Evolutionary conservation across 2,113 vertebrate species (phyloP), one percentile per base, ranked within the genome.

Genomic region (Toxotes chatareus): DNA sequence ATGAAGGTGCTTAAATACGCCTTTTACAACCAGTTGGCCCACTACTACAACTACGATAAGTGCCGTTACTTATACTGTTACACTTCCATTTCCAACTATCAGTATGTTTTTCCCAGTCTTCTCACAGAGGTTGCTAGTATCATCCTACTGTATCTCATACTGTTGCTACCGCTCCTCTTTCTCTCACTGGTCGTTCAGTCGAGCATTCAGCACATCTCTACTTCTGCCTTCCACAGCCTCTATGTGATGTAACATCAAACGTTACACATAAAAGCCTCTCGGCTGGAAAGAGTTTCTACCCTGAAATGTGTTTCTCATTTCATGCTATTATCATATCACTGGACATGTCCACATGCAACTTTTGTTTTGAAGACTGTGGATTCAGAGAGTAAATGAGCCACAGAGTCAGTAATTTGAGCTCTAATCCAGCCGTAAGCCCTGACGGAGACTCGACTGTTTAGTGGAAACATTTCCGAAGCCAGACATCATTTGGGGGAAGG

Each of bases 301-400:
- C 69, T 71, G 36, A 93, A 94, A 94, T 92, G 88, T 95, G 94
- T 86, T 95, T 94, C 91, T 85, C 80, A 92, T 94, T 94, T 93
- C 82, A 91, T 85, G 89, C 82, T 85, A 91, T 93, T 93, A 86
- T 91, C 91, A 92, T 91, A 91, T 93, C 92, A 90, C 89, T 92
- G 90, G 89, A 89, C 80, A 87, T 91, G 89, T 89, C 92, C 86
- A 91, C 90, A 80, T 88, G 79, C 76, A 80, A 90, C 89, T 91
- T 89, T 90, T 92, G 88, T 93, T 93, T 94, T 90, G 80, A 90
- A 88, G 89, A 87, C 79, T 72, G 72, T 53, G 93, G 90, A 91
- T 90, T 90, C 73, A 47, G 84, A 85, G 77, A 82, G 89, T 93
- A 94, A 93, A 95, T 93, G 93, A 94, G 91, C 80, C 91, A 79